Percentiles rank a stretch among this genome's conserved stretches.
These are phyloP conservation scores for Aratinga solstitialis DNA, from an alignment of 2,797 vertebrate genomes.

Conservation along the genomic window DNA sequence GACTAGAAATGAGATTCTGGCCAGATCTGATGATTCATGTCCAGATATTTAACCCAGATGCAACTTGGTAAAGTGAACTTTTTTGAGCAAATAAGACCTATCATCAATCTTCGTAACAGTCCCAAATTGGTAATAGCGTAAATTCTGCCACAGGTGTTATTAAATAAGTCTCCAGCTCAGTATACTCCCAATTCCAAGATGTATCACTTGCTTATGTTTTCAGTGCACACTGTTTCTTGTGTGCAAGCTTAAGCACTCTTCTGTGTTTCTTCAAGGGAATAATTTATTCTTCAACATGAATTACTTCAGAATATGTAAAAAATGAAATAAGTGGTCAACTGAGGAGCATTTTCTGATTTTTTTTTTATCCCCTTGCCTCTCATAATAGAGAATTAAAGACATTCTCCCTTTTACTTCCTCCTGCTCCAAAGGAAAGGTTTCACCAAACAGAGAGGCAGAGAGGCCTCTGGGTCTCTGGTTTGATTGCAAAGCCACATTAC, in stretches of 20 bases:
- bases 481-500: not conserved
- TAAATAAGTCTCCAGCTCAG: not conserved
- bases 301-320: not conserved
- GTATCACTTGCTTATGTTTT: not conserved
- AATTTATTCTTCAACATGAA: not conserved
- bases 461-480: not conserved
- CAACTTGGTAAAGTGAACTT: not conserved
- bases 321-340: not conserved
- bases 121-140: not conserved
- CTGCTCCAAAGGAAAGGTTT: not conserved
- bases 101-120: not conserved
- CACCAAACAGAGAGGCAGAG: not conserved
- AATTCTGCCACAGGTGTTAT: not conserved
- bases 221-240: not conserved
- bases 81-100: not conserved
- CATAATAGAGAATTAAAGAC: not conserved
- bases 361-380: not conserved
- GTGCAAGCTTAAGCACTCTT: not conserved
- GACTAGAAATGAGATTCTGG: not conserved
- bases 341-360: not conserved
- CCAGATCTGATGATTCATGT: not conserved
- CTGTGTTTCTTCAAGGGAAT: not conserved
- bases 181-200: not conserved
- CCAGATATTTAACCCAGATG: not conserved
- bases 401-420: not conserved